Evolutionary conservation across 2,888 invertebrate species (phyloP), one percentile per base, ranked within the genome.

Genomic region (Phengaris alcon): DNA sequence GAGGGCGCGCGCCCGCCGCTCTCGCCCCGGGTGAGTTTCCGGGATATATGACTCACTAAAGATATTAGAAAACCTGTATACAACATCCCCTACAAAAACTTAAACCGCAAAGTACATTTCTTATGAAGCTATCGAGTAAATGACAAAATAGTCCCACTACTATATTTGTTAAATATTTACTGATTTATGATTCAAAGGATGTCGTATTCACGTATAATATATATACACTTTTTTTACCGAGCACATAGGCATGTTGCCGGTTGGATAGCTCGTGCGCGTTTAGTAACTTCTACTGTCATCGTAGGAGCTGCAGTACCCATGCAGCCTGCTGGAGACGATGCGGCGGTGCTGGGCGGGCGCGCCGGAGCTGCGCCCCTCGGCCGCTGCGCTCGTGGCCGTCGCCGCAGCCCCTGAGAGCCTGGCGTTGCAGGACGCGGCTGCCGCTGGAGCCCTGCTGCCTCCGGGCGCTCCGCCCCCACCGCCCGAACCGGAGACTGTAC

Each of bases 301-400:
- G 3, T 84, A 96, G 95, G 97, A 97, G 86, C 95, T 97, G 4
- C 94, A 96, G 74, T 97, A 97, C 90, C 97, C 98, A 0, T 96
- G 96, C 84, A 97, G 97, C 86, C 95, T 98, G 85, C 92, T 99
- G 75, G 99, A 99, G 88, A 94, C 98, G 74, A 99, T 99, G 98
- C 97, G 98, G 0, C 94, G 98, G 9, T 99, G 99, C 88, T 99
- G 99, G 99, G 95, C 97, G 13, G 98, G 98, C 75, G 95, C 96
- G 79, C 96, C 97, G 0, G 95, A 90, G 84, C 96, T 97, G 83
- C 95, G 99, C 8, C 99, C 99, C 0, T 97, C 98, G 0, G 98
- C 99, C 6, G 97, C 97, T 82, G 98, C 99, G 86, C 96, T 99
- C 48, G 98, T 98, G n/a, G 97, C 97, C 3, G 97, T 98, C 77